phyloP scores from a whole-genome alignment of 1,140 invertebrate species.

The Lasioglossum baleicum region DNA sequence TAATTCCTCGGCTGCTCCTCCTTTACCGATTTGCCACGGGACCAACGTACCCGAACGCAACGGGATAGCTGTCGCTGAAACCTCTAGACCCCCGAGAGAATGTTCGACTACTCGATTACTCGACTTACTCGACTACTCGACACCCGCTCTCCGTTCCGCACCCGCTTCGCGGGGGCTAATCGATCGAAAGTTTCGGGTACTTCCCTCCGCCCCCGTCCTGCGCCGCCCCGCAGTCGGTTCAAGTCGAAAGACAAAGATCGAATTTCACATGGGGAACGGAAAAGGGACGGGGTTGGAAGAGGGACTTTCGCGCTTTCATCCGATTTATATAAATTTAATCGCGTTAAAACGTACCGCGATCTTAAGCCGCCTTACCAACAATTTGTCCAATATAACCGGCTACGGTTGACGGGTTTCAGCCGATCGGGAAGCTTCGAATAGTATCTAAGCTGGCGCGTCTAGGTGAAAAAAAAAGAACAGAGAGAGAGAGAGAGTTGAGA shows the following conservation, averaged over 20 bases:
- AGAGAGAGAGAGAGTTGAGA: no score
- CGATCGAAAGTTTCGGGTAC: not conserved
- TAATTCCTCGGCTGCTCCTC: constrained; percentile 58
- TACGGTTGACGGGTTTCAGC: constrained; percentile 46
- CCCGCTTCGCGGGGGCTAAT: no score
- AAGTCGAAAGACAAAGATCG: no score
- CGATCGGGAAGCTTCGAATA: constrained; percentile 34
- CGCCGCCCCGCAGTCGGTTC: no score
- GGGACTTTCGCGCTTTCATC: constrained; percentile 11
- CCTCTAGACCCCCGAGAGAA: not conserved
- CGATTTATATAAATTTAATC: constrained; percentile 43
- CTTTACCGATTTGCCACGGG: no score
- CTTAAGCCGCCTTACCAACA: constrained; percentile 38
- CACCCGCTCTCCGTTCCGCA: no score
- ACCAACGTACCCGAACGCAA: no score
- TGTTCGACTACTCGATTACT: not conserved
- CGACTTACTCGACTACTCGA: no score
- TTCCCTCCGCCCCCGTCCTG: not conserved
- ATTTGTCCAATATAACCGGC: constrained; percentile 39
- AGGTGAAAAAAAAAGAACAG: not conserved
- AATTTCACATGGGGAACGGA: not conserved
- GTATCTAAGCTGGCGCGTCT: not conserved
- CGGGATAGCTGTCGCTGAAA: no score
- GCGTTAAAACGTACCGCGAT: constrained; percentile 40
- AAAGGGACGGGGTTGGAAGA: no score